Conservation (phyloP, 64 coral and sea anemone species). For the Pocillopora verrucosa region DNA sequence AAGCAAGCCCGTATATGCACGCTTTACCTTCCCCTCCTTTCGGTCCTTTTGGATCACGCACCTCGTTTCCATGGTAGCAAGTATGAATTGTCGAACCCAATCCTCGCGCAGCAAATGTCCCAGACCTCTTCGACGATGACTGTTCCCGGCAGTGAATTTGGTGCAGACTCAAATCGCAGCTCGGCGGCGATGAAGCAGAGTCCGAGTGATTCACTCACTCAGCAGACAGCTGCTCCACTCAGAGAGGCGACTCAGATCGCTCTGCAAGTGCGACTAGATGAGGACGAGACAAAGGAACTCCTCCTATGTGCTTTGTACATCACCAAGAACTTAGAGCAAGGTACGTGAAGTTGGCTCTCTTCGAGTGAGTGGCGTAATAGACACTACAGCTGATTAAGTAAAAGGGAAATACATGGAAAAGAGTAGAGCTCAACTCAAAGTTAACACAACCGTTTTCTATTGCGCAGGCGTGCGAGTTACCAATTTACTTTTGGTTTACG, state of each 20-base stretch:
- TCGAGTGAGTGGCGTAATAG: neutral
- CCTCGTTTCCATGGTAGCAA: conserved; percentile 96
- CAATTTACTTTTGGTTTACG: too few relatives aligned
- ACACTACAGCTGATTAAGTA: too few relatives aligned
- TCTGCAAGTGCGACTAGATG: conserved; percentile 89
- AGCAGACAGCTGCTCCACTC: conserved; percentile 44
- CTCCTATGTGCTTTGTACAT: conserved; percentile 90
- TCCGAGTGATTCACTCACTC: conserved; percentile 84
- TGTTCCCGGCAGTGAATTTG: conserved; percentile 51
- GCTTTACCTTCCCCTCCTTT: conserved; percentile 90
- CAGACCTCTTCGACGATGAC: conserved; percentile 63
- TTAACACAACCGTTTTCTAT: too few relatives aligned
- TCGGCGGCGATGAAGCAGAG: conserved; percentile 69
- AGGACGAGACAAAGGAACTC: conserved; percentile 93
- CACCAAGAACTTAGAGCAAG: conserved; percentile 96
- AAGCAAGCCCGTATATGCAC: conserved; percentile 91
- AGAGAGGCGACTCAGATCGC: conserved; percentile 91
- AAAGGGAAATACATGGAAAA: too few relatives aligned
- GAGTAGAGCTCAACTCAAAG: too few relatives aligned
- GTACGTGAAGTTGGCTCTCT: conserved; percentile 24
- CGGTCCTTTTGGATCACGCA: conserved; percentile 90
- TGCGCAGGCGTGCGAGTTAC: too few relatives aligned
- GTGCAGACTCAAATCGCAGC: conserved; percentile 79
- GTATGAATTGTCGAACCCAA: conserved; percentile 60
- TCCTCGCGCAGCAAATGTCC: conserved; percentile 43